phyloP scores from a whole-genome alignment of 1,140 invertebrate genomes.

The Mamestra configurata region DNA sequence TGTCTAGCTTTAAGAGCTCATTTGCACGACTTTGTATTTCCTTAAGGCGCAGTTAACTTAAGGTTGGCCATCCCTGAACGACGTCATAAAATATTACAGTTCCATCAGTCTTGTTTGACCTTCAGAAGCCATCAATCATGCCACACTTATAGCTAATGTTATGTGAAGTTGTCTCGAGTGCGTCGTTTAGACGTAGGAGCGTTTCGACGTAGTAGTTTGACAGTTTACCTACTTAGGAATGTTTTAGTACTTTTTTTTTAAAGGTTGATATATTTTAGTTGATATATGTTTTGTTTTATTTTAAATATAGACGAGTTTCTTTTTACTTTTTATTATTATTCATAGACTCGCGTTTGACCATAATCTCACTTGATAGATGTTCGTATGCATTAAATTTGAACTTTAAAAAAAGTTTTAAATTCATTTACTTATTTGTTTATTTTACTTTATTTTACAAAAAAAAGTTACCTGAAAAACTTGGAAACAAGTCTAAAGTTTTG shows the following conservation, averaged over 20 bases:
- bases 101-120: slow-evolving; percentile 22
- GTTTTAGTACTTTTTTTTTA: not conserved
- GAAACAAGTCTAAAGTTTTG: no score
- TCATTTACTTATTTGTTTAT: no score
- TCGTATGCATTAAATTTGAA: no score
- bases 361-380: no score
- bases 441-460: no score
- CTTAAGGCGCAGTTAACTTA: no score
- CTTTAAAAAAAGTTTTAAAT: no score
- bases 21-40: not conserved
- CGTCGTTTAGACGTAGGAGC: not conserved
- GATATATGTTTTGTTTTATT: not conserved
- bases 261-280: no score
- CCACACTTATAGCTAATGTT: slow-evolving; percentile 8
- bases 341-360: no score
- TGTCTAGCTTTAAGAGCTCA: no score
- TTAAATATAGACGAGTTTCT: not conserved
- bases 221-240: not conserved
- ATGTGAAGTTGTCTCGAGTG: not conserved
- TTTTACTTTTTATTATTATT: no score
- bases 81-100: slow-evolving; percentile 27
- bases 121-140: slow-evolving; percentile 30
- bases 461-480: no score
- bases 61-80: not conserved
- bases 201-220: not conserved